Percentiles rank a stretch among this genome's conserved stretches.
phyloP scores from a whole-genome alignment of 2,888 invertebrate genomes.

The Drosophila prostipennis region DNA sequence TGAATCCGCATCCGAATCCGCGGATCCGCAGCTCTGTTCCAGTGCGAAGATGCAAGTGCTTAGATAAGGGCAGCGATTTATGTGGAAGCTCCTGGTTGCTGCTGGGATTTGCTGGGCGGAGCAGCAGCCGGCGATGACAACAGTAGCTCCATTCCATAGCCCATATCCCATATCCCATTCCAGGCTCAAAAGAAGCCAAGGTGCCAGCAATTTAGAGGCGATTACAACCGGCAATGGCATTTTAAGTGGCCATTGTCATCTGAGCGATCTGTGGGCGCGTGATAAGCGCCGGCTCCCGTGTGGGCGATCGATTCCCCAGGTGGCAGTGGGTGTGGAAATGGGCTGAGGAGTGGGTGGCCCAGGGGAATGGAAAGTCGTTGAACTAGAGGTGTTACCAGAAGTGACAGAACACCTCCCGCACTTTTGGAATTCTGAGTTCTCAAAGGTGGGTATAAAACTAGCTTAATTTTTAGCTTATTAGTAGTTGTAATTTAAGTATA shows the following conservation, averaged over 20 bases:
- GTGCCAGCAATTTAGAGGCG: conserved; percentile 77
- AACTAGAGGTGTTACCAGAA: background rate
- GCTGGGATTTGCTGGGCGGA: conserved; percentile 59
- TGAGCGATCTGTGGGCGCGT: conserved; percentile 58
- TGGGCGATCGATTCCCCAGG: conserved; percentile 56
- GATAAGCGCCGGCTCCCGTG: conserved; percentile 62
- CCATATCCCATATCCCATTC: background rate
- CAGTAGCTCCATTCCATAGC: conserved; percentile 29
- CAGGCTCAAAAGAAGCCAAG: conserved; percentile 19
- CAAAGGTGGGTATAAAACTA: background rate
- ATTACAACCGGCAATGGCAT: conserved; percentile 78
- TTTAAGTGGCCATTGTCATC: conserved; percentile 78
- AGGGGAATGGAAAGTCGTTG: background rate
- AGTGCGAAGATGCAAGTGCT: conserved; percentile 66
- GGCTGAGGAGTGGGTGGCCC: background rate
- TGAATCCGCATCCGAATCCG: conserved; percentile 4
- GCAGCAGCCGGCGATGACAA: conserved; percentile 35
- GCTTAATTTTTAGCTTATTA: background rate
- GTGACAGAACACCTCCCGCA: background rate
- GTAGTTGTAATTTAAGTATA: no score
- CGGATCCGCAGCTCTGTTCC: conserved; percentile 37
- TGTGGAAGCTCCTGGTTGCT: conserved; percentile 69
- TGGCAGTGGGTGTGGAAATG: background rate
- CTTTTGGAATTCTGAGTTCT: background rate
- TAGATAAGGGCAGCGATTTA: conserved; percentile 74